Conservation (phyloP, 2,888 invertebrate genomes). For the Stratiomys singularior region DNA sequence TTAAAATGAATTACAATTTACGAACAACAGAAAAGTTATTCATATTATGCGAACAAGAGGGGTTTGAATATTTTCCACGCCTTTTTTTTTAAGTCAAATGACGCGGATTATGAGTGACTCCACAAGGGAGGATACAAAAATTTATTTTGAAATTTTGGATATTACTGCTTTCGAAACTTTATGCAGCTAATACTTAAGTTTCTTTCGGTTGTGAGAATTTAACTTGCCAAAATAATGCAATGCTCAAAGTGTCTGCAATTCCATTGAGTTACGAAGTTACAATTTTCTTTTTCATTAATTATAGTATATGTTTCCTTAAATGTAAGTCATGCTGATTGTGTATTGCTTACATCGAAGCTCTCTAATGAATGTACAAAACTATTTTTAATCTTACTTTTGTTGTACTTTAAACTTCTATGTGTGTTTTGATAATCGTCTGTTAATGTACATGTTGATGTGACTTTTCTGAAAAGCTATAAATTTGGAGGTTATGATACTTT, state of each 20-base stretch:
- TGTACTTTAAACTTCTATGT: conserved; percentile 50
- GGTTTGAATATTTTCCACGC: conserved; percentile 25
- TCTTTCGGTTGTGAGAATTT: too few species aligned
- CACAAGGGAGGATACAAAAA: too few species aligned
- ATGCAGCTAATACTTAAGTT: too few species aligned
- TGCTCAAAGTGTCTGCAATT: too few species aligned
- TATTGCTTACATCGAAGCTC: conserved; percentile 48
- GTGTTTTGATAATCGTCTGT: conserved; percentile 49
- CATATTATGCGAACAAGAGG: conserved; percentile 16
- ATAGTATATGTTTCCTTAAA: neutral
- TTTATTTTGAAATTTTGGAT: too few species aligned
- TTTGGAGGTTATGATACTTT: conserved; percentile 9
- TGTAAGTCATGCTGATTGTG: conserved; percentile 21
- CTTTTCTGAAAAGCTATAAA: conserved; percentile 48
- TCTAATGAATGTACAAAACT: conserved; percentile 32
- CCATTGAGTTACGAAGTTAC: too few species aligned
- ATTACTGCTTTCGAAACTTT: too few species aligned
- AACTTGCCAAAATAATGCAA: too few species aligned
- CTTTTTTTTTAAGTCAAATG: too few species aligned
- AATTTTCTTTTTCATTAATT: too few species aligned
- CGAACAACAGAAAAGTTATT: too few species aligned
- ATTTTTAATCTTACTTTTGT: conserved; percentile 43
- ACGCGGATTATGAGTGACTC: too few species aligned
- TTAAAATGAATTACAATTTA: neutral
- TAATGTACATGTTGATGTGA: conserved; percentile 51